Percentiles rank a stretch among this genome's conserved stretches.
These are phyloP conservation scores for Danio tinwini DNA, from an alignment of 2,797 vertebrate genomes.

Conservation along the genomic window DNA sequence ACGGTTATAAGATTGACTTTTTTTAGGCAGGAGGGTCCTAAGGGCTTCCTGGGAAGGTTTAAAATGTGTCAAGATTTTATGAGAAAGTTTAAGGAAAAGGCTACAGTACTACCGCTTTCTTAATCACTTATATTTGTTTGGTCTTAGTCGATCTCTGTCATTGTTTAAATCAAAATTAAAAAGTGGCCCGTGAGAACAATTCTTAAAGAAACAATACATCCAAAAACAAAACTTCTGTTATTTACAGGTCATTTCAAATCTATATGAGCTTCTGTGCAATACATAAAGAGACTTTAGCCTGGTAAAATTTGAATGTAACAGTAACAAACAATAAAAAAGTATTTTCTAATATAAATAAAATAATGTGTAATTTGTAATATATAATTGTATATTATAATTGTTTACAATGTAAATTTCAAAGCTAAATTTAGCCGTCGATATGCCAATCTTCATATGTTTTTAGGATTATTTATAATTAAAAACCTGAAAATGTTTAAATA, in stretches of 20 bases:
- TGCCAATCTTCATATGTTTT: too few species aligned
- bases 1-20: conserved; percentile 87
- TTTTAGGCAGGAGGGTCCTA: conserved; percentile 39
- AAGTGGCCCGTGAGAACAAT: neutral
- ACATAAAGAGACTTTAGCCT: neutral
- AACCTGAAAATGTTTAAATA: too few species aligned
- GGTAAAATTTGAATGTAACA: too few species aligned
- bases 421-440: too few species aligned
- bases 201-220: neutral
- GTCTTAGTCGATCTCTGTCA: neutral
- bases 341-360: too few species aligned
- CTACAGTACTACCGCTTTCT: neutral
- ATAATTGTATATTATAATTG: too few species aligned
- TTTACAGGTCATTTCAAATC: conserved; percentile 38
- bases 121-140: neutral
- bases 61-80: conserved; percentile 38
- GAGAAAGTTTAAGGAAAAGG: conserved; percentile 16
- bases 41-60: conserved; percentile 26
- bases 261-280: neutral
- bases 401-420: too few species aligned
- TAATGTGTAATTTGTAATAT: too few species aligned
- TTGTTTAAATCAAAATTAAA: neutral
- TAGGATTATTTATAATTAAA: too few species aligned
- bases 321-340: too few species aligned
- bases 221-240: neutral